Conservation (phyloP, 2,113 vertebrate species). For the Callospermophilus lateralis region DNA sequence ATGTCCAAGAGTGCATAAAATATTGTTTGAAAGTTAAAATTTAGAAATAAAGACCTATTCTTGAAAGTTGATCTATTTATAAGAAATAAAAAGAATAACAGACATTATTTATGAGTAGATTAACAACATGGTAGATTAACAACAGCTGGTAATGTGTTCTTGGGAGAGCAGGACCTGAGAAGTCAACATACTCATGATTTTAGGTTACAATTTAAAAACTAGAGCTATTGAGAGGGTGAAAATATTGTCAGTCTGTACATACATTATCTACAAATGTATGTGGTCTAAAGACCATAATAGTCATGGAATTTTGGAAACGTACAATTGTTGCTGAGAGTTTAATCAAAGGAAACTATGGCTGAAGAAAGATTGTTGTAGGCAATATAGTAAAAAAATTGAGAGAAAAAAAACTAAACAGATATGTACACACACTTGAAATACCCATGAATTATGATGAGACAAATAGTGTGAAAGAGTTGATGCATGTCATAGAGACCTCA, state of each 20-base stretch:
- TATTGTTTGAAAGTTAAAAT: neutral
- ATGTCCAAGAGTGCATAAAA: neutral
- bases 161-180: neutral
- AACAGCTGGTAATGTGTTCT: neutral
- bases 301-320: neutral
- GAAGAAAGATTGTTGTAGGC: neutral
- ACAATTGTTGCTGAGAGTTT: neutral
- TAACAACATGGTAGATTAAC: neutral
- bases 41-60: neutral
- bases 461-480: neutral
- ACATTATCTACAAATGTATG: neutral
- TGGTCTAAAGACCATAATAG: neutral
- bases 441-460: neutral
- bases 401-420: neutral
- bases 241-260: neutral
- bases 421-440: neutral
- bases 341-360: neutral
- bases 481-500: neutral
- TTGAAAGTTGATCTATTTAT: neutral
- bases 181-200: neutral
- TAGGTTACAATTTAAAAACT: neutral
- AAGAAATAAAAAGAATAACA: neutral
- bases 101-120: neutral
- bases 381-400: neutral
- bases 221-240: neutral